phyloP scores from a whole-genome alignment of 2,113 vertebrate species.

The Myocastor coypus region DNA sequence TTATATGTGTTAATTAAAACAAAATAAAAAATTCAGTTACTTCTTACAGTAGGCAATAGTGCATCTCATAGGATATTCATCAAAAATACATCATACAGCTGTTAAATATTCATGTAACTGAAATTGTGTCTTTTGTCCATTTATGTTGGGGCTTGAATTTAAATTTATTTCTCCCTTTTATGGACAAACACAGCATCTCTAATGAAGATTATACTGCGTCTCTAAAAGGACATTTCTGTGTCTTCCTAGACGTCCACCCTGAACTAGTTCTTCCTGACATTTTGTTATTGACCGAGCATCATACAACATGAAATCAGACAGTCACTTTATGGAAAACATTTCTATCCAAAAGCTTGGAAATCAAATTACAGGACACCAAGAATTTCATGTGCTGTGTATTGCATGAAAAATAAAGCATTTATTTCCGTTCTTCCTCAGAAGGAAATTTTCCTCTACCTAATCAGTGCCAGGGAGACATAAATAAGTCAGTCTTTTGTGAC shows the following conservation, averaged over 20 bases:
- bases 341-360: constrained; percentile 27
- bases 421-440: background rate
- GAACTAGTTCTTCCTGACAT: background rate
- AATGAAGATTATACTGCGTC: background rate
- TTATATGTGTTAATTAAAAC: background rate
- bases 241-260: background rate
- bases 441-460: background rate
- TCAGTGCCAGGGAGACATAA: background rate
- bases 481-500: constrained; percentile 57
- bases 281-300: background rate
- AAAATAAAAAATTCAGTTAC: background rate
- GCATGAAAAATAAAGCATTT: background rate
- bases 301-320: background rate
- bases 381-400: background rate
- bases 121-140: background rate
- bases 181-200: background rate
- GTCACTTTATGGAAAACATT: background rate
- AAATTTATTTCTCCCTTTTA: background rate
- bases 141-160: background rate
- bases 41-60: background rate
- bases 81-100: background rate
- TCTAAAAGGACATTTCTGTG: background rate
- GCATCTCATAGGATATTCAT: background rate
- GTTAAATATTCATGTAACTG: constrained; percentile 6
- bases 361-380: background rate